Evolutionary conservation across 2,888 invertebrate genomes (phyloP), one percentile per base, ranked within the genome.

Genomic region (Hemicrepidius hirtus): DNA sequence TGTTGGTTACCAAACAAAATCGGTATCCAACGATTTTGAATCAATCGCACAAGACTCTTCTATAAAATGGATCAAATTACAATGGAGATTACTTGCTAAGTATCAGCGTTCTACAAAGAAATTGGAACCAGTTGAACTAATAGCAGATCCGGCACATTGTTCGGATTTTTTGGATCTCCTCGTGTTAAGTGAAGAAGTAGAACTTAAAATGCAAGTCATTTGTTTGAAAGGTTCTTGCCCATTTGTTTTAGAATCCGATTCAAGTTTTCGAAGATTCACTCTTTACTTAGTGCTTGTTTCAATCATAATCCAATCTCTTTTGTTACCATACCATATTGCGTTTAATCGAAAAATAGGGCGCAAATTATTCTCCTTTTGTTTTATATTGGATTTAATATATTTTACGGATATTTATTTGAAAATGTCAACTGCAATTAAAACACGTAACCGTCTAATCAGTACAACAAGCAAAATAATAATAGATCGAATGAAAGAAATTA

Each of bases 241-340:
- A 0, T 88, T 88, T 86, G 87, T 89, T 67, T 80, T 89, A 71
- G 87, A 88, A 83, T 84, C 86, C 0, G 82, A 87, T 28, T 89
- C 89, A 63, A 82, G 85, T 44, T 85, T 89, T 1, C 87, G 87
- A 6, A 44, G 40, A 1, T 77, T 75, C 50, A 68, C 55, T 5
- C 60, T 73, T 10, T 35, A 74, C 16, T 0, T 76, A 1, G 69
- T 74, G 28, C 49, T 77, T 13, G 0, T 71, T 3, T 24, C 46
- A 13, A 37, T 55, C 0, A 41, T 68, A 9, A 10, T 74, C 1
- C 73, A 78, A n/a, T 72, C 60, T 13, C 16, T 73, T 3, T 1
- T 76, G 2, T 3, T 74, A 12, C 76, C 76, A 4, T 74, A 57
- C 35, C 0, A 57, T 35, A 63, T 63, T 2, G 68, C 73, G 7